Conservation (phyloP, 2,113 vertebrate species). For the rat (Rattus norvegicus) region DNA sequence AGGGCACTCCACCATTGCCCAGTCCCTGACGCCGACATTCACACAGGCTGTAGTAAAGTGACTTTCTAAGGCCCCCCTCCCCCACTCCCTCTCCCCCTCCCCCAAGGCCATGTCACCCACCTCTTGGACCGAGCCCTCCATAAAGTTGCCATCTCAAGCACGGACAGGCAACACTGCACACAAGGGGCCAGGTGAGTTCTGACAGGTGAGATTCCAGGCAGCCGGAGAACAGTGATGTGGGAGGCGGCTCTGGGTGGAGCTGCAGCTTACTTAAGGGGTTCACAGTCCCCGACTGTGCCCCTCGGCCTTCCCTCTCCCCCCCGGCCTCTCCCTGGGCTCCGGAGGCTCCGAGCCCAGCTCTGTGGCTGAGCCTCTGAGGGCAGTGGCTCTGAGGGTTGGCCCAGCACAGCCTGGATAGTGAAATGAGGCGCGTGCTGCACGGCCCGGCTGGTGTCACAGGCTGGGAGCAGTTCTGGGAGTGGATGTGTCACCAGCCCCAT, state of each 20-base stretch:
- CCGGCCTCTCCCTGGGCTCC: not conserved
- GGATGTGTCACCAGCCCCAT: not conserved
- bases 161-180: not conserved
- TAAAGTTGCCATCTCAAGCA: conserved; percentile 40
- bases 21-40: fast-evolving
- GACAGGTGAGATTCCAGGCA: not conserved
- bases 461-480: not conserved
- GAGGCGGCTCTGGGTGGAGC: not conserved
- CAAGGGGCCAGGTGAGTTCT: fast-evolving
- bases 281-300: fast-evolving
- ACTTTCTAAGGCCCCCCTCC: not conserved
- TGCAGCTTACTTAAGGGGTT: not conserved
- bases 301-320: not conserved
- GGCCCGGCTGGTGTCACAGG: not conserved
- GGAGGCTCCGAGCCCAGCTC: not conserved
- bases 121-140: conserved; percentile 58
- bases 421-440: not conserved
- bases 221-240: not conserved
- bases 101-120: conserved; percentile 47
- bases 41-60: fast-evolving
- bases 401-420: not conserved
- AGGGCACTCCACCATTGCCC: fast-evolving
- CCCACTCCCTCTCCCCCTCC: fast-evolving
- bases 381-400: not conserved
- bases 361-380: not conserved